Base-by-base conservation (phyloP, 1,140 invertebrate species). In the Zaprionus nigranus region DNA sequence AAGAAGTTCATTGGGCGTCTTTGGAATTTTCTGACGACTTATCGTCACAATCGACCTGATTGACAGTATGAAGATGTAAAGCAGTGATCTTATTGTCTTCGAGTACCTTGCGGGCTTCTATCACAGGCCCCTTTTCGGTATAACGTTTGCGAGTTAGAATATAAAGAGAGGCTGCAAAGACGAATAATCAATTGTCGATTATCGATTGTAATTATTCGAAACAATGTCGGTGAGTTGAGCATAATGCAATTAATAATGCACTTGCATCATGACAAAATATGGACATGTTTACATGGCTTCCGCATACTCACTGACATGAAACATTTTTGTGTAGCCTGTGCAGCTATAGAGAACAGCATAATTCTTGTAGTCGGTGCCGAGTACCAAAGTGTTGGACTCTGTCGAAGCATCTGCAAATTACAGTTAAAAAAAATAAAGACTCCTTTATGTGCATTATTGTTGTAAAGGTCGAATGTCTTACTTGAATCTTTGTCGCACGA, bases 311-410 rank as follows among this genome's bases (percentile, higher is more conserved):
- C 91, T 90, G 24, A 81, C 59, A 61, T 92, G 87, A 0, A 82
- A 80, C 43, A 82, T 40, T 9, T 71, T 59, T 3, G 77, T 75
- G 36, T 96, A 93, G 79, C 95, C 94, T 17, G 93, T 94, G 87
- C 97, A 98, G 75, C 96, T 96, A 94, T 96, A 97, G 9, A 97
- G 95, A 3, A 97, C 95, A 6, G 96, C 93, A 81, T 95, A 97
- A 17, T 93, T 94, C 2, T 94, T 93, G 83, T 97, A 98, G 90
- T 98, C 97, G 0, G 97, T 97, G 34, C 96, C 96, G 9, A 97
- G 84, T 15, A 98, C 93, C 95, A 95, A 95, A 83, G 97, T 97
- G 1, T 96, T 96, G 0, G 95, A 94, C 9, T 93, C 82, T 95
- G 84, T 28, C 40, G 2, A n/a, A 6, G n/a, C 2, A 0, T 95